Evolutionary conservation across 2,113 vertebrate species (phyloP).

Genomic region (Irena cyanogastra): DNA sequence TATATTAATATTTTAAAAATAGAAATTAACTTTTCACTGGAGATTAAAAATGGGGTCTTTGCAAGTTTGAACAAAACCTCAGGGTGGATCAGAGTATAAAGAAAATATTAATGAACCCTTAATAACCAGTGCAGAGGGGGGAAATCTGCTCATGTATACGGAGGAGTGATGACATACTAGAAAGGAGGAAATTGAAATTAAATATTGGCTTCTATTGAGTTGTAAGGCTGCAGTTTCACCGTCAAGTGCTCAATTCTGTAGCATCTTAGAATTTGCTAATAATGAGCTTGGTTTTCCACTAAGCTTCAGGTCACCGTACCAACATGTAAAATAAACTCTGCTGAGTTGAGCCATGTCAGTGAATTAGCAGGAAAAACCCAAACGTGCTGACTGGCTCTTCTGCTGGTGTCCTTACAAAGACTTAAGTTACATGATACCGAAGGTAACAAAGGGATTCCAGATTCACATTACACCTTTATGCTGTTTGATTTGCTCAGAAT

Average conservation of each 20-base stretch:
- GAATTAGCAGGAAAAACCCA: neutral
- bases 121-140: neutral
- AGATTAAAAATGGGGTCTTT: neutral
- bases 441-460: neutral
- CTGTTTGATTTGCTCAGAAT: neutral
- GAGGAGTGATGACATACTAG: neutral
- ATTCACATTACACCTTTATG: neutral
- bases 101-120: neutral
- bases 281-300: neutral
- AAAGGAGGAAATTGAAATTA: neutral
- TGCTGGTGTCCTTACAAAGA: neutral
- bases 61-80: constrained; percentile 5
- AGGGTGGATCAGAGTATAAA: neutral
- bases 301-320: neutral
- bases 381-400: neutral
- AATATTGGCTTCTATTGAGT: neutral
- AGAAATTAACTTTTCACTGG: neutral
- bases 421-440: neutral
- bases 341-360: neutral
- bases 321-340: neutral
- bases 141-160: neutral
- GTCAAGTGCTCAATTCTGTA: neutral
- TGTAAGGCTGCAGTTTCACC: neutral
- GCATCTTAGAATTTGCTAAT: neutral
- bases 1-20: neutral